These are phyloP conservation scores for Acromyrmex charruanus DNA, from an alignment of 1,140 invertebrate species.

Conservation along the genomic window DNA sequence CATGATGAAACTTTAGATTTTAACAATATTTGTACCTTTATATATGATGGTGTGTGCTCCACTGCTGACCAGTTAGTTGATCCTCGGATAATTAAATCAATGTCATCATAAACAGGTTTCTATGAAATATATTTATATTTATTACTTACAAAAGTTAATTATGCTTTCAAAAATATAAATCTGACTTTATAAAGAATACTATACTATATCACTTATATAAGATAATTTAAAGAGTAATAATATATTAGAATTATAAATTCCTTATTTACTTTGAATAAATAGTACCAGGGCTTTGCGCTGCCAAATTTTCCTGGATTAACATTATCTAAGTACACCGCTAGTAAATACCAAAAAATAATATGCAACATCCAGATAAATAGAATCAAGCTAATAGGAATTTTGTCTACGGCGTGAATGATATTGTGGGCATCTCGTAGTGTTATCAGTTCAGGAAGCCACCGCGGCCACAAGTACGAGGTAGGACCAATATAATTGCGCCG, in stretches of 20 bases:
- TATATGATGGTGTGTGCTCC: constrained; percentile 60
- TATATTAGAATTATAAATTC: not conserved
- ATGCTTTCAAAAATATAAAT: not conserved
- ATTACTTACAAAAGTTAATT: not conserved
- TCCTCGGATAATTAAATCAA: constrained; percentile 53
- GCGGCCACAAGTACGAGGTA: constrained; percentile 20
- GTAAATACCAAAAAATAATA: constrained; percentile 67
- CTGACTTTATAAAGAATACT: not conserved
- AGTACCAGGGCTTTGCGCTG: constrained; percentile 68
- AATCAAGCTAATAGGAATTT: constrained; percentile 52
- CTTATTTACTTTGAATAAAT: constrained; percentile 65
- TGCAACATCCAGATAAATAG: constrained; percentile 66
- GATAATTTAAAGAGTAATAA: not conserved
- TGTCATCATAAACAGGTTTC: not conserved
- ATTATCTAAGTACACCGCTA: constrained; percentile 73
- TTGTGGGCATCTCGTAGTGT: constrained; percentile 26
- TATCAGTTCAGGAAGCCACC: constrained; percentile 34
- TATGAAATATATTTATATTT: not conserved
- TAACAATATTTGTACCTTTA: constrained; percentile 59
- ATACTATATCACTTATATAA: not conserved
- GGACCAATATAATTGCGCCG: not conserved
- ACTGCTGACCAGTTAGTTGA: constrained; percentile 75
- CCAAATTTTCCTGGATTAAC: constrained; percentile 70
- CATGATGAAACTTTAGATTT: too few species aligned
- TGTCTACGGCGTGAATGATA: constrained; percentile 49